A percentile compares a stretch with the other conserved stretches of the same genome.
These are phyloP conservation scores for Pagetopsis macropterus DNA, from an alignment of 2,797 vertebrate species.

Conservation along the genomic window DNA sequence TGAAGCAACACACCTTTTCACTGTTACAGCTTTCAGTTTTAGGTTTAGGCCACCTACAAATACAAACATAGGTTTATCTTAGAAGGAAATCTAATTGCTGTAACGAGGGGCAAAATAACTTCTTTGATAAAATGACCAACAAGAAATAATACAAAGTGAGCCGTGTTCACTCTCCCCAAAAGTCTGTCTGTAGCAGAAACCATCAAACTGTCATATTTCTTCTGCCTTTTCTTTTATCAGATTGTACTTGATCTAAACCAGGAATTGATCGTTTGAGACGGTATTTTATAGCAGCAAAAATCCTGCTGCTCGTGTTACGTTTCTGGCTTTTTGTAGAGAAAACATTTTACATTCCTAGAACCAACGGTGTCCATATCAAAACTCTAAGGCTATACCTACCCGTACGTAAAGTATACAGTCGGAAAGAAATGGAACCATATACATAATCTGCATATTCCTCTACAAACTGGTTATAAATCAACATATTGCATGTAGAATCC, in stretches of 20 bases:
- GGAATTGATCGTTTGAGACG: neutral
- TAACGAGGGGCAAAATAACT: neutral
- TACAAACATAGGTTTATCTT: neutral
- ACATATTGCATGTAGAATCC: neutral
- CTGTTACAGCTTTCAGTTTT: neutral
- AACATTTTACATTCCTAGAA: neutral
- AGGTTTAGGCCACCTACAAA: neutral
- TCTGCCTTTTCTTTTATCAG: neutral
- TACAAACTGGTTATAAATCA: neutral
- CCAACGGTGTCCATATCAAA: no score
- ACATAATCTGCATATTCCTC: conserved; percentile 1
- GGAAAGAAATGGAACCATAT: neutral
- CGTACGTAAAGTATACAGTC: neutral
- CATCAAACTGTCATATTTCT: neutral
- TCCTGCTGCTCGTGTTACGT: neutral
- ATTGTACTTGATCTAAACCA: conserved; percentile 16
- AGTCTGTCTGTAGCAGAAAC: neutral
- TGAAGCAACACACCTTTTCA: neutral
- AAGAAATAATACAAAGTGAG: neutral
- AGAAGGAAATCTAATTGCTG: neutral
- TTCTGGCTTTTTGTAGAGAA: neutral
- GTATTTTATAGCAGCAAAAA: neutral
- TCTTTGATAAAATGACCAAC: neutral
- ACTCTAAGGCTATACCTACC: no score
- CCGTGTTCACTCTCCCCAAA: neutral